Conservation (phyloP, 2,113 vertebrate species). For the Ochotona curzoniae region DNA sequence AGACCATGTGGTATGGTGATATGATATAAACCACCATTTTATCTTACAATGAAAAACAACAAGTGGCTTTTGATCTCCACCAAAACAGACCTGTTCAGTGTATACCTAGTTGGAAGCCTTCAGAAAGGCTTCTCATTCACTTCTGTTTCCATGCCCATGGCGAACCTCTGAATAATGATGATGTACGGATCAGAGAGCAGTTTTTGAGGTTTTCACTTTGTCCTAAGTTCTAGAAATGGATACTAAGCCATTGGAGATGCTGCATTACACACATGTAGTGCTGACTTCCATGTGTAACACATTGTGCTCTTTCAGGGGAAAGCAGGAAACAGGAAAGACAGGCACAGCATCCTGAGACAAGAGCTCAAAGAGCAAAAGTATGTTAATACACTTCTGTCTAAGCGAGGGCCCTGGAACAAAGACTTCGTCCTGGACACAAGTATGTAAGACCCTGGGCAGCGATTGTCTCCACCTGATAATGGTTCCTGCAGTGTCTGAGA, state of each 20-base stretch:
- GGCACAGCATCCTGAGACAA: not conserved
- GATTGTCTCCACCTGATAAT: not conserved
- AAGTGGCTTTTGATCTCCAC: not conserved
- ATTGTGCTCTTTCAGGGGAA: not conserved
- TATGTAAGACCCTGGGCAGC: not conserved
- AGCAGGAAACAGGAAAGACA: not conserved
- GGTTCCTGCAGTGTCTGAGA: not conserved
- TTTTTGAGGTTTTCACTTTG: not conserved
- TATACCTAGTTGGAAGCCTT: not conserved
- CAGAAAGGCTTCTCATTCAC: fast-evolving
- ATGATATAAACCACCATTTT: not conserved
- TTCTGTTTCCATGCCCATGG: not conserved
- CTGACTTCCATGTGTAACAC: not conserved
- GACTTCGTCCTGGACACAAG: not conserved
- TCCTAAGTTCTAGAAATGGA: not conserved
- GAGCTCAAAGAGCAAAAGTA: not conserved
- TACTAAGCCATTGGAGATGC: not conserved
- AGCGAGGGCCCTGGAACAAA: not conserved
- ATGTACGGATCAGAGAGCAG: not conserved
- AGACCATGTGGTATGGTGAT: not conserved
- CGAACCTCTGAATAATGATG: not conserved
- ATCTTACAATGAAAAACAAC: not conserved
- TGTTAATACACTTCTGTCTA: not conserved
- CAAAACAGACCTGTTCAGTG: not conserved
- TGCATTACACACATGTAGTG: not conserved